Evolutionary conservation across 2,888 invertebrate genomes (phyloP), one percentile per base, ranked within the genome.

Genomic region (Scaptomyza parva): DNA sequence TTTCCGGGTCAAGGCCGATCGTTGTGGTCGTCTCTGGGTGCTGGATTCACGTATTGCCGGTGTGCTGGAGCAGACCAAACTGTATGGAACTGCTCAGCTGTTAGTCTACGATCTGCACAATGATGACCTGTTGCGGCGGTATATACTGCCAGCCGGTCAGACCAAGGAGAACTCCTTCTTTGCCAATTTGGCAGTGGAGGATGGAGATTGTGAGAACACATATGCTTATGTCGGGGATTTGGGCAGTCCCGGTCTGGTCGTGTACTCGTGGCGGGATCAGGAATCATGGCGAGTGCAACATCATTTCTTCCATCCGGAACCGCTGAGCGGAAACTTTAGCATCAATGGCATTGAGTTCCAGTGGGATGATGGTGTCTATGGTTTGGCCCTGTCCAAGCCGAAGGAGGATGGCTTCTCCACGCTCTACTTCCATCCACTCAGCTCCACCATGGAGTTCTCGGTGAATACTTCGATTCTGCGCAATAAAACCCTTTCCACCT

Each of bases 281-380:
- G 93, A 93, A 28, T 96, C 96, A 0, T 96, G 96, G 96, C 92
- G 95, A 41, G 93, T 96, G 12, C 93, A 93, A 3, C 96, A 96
- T 79, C 93, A 95, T 73, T 94, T 92, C 84, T 95, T 96, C 91
- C 93, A 95, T 80, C 94, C 94, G 0, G 95, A 95, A 89, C 96
- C 96, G 0, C 83, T 95, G 70, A 94, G 95, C 18, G 95, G 96
- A 12, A 95, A 95, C 59, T 96, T 94, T 85, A 95, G 93, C 74
- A 95, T 96, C 0, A 94, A 94, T 66, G 95, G 95, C 2, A 92
- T 93, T 14, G 93, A 93, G 63, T 96, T 96, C 86, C 94, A 94
- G 70, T 96, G 96, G 96, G 94, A 94, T 3, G 96, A 96, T 86
- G 96, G 95, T 0, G 90, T 97, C 1, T 96, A 96, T 72, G 96